phyloP scores from a whole-genome alignment of 2,113 vertebrate genomes.

The Ochotona curzoniae region DNA sequence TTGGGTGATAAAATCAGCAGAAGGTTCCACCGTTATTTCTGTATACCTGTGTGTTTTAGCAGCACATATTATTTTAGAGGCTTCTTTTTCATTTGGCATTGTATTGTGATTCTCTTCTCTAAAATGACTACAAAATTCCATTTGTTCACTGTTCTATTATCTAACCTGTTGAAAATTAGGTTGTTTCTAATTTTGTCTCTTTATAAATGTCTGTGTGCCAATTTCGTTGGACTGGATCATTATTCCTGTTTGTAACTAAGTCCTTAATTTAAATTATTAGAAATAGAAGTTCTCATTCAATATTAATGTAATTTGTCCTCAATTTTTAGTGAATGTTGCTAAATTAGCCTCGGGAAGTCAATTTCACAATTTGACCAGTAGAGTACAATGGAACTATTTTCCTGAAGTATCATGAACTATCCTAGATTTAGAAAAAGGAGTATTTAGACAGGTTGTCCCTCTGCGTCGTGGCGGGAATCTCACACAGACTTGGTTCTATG shows the following conservation, averaged over 20 bases:
- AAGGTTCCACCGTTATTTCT: not conserved
- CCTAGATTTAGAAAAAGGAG: not conserved
- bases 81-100: constrained; percentile 28
- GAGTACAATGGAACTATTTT: not conserved
- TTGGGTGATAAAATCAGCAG: constrained; percentile 3
- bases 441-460: not conserved
- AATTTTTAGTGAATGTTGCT: constrained; percentile 21
- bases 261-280: constrained; percentile 29
- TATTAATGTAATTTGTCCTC: not conserved
- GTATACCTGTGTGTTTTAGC: not conserved
- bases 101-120: constrained; percentile 29
- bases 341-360: not conserved
- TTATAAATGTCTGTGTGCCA: not conserved
- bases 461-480: not conserved
- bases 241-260: not conserved
- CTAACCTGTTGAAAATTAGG: not conserved
- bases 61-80: not conserved
- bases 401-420: not conserved
- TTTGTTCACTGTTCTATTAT: not conserved
- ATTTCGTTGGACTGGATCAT: not conserved
- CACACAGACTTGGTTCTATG: not conserved
- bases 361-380: not conserved
- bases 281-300: not conserved
- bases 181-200: not conserved
- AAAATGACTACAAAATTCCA: not conserved